Evolutionary conservation across 2,113 vertebrate genomes (phyloP), one percentile per base, ranked within the genome.

Genomic region (Illadopsis cleaveri): DNA sequence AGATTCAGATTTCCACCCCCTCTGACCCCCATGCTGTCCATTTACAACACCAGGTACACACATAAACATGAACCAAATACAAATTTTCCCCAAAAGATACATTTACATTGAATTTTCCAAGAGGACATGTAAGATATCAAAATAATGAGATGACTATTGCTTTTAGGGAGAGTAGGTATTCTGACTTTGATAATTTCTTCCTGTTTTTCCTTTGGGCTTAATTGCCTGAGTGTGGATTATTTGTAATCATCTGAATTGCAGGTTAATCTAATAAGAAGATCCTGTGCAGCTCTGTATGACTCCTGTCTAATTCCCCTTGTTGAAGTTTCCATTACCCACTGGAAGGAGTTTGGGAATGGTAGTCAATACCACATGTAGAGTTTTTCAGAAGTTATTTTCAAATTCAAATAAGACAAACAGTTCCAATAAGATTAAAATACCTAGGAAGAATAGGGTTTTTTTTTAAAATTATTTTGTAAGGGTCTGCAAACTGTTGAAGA

Each of bases 351-450:
- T 68, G 89, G 80, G 87, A 95, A 96, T 68, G 82, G 38, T 45
- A 42, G 19, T 40, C 15, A 81, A 68, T 87, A 44, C 77, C 73
- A 77, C 86, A 83, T 58, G 80, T 50, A 79, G 82, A 85, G 54
- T 40, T 77, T 94, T 94, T 79, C 73, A 82, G 48, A 95, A 81
- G 54, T 89, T 92, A 77, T 91, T 96, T 94, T 93, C 71, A 76
- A 93, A 92, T 86, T 92, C 35, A 92, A 85, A 94, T 76, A 69
- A 86, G 89, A 84, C 60, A 93, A 96, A 93, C 44, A 72, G 40
- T 79, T 89, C 42, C 61, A 95, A 47, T 53, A 60, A 75, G 75
- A 96, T 96, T 91, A 94, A 96, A 96, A 94, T 96, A 82, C 45
- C 71, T 65, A 65, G 22, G 50, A 93, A 83, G 37, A n/a, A n/a